Evolutionary conservation across 2,797 vertebrate species (phyloP).

Genomic region (Sebastes nivosus): DNA sequence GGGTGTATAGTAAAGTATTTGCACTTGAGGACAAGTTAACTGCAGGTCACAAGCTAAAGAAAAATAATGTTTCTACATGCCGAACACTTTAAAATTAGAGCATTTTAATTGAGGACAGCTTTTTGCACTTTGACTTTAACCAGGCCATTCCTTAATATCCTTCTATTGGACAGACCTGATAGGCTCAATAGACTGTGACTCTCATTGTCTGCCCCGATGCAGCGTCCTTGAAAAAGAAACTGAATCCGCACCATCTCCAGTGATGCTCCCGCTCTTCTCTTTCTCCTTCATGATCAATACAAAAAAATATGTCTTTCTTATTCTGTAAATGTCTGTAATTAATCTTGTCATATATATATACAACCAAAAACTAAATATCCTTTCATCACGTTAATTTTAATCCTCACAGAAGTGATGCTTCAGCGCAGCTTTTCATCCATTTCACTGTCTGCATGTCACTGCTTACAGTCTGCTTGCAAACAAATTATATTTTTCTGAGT

Average conservation of each 20-base stretch:
- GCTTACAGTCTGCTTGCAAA: neutral
- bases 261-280: constrained; percentile 3
- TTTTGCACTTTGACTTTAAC: constrained; percentile 33
- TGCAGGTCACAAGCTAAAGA: neutral
- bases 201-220: constrained; percentile 14
- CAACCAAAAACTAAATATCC: neutral
- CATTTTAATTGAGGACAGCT: constrained; percentile 26
- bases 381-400: constrained; percentile 7
- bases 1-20: neutral
- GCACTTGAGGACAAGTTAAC: neutral
- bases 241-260: constrained; percentile 38
- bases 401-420: constrained; percentile 1
- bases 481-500: neutral
- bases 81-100: constrained; percentile 3
- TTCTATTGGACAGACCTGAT: constrained; percentile 35
- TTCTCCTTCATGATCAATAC: constrained; percentile 25
- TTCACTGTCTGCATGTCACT: constrained; percentile 56
- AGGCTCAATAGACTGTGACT: constrained; percentile 40
- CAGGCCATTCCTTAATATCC: constrained; percentile 41
- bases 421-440: constrained; percentile 17
- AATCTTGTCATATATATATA: neutral
- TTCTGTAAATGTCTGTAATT: constrained; percentile 4
- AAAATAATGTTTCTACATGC: neutral
- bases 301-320: neutral
- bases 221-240: constrained; percentile 58